Conservation (phyloP, 2,797 vertebrate species). For the Sebastes ruberrimus region DNA sequence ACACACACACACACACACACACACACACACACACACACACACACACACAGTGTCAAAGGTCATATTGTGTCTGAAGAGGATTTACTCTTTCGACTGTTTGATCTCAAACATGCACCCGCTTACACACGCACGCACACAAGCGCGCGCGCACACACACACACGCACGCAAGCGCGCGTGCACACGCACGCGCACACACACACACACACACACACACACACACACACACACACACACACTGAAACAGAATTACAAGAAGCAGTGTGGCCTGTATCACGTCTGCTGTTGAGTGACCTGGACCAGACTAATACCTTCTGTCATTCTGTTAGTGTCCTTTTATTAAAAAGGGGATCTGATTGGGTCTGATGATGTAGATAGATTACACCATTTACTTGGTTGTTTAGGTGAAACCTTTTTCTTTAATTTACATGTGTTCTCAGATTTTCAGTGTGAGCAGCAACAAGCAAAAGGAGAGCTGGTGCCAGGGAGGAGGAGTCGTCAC, state of each 20-base stretch:
- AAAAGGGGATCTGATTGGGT: background rate
- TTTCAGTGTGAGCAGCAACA: background rate
- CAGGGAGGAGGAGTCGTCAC: no score
- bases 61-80: constrained; percentile 72
- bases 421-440: background rate
- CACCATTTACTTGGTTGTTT: background rate
- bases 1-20: background rate
- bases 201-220: background rate
- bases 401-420: background rate
- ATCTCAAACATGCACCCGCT: constrained; percentile 30
- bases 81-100: constrained; percentile 55
- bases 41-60: constrained; percentile 51
- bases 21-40: background rate
- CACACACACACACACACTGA: background rate
- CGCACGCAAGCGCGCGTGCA: rapidly evolving
- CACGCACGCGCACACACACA: background rate
- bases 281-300: background rate
- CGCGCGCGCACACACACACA: background rate
- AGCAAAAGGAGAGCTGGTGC: no score
- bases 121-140: background rate
- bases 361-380: background rate
- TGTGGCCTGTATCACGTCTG: background rate
- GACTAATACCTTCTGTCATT: background rate
- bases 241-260: background rate
- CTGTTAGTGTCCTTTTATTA: background rate